Percentiles rank a stretch among this genome's conserved stretches.
Evolutionary conservation across 1,140 invertebrate genomes (phyloP).

Genomic region (Phocides pigmalion): DNA sequence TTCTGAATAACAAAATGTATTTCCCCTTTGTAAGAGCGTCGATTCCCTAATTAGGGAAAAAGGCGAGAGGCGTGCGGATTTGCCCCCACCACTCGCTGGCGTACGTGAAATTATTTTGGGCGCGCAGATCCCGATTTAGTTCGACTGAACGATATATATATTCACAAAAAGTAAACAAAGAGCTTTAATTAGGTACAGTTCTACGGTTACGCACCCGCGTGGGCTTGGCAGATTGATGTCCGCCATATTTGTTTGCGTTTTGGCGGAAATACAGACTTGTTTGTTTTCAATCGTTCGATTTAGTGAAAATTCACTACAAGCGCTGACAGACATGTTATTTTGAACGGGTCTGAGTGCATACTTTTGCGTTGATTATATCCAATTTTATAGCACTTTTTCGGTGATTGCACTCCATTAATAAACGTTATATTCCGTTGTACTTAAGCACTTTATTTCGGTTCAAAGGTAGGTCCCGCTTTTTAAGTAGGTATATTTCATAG

Average conservation of each 20-base stretch:
- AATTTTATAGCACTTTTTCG: conserved; percentile 34
- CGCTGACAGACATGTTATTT: conserved; percentile 69
- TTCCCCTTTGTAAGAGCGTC: background rate
- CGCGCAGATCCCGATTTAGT: conserved; percentile 62
- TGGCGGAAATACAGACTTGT: conserved; percentile 56
- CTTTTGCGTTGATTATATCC: conserved; percentile 39
- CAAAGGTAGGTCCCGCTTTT: background rate
- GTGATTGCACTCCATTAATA: conserved; percentile 31
- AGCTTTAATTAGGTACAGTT: conserved; percentile 67
- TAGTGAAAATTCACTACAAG: conserved; percentile 70
- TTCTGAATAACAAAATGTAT: background rate
- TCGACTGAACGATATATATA: conserved; percentile 57
- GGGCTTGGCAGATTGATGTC: conserved; percentile 66
- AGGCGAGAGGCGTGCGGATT: conserved; percentile 32
- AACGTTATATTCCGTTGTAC: background rate
- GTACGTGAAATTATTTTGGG: conserved; percentile 65
- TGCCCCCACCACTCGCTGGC: conserved; percentile 35
- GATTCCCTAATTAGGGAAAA: conserved; percentile 38
- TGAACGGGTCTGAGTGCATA: conserved; percentile 48
- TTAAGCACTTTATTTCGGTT: background rate
- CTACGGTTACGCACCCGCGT: conserved; percentile 66
- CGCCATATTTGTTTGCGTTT: conserved; percentile 56
- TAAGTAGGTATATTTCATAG: too few species aligned
- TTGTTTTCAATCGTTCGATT: conserved; percentile 68
- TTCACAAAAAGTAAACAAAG: conserved; percentile 64